These are phyloP conservation scores for Stenodera caucasica DNA, from an alignment of 2,888 invertebrate genomes.

Conservation along the genomic window DNA sequence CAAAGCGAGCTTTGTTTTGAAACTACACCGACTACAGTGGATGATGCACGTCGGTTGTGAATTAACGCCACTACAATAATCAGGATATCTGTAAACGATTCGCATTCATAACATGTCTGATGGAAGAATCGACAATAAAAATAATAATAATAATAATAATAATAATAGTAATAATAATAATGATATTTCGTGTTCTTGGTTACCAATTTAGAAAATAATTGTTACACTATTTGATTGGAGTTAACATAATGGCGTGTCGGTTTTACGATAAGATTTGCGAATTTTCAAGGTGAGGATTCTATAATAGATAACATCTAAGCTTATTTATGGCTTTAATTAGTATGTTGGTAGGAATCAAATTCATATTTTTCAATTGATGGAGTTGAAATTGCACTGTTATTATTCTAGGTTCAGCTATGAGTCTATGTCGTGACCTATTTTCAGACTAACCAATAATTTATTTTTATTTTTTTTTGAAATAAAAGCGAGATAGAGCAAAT, in stretches of 20 bases:
- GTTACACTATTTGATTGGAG: not conserved
- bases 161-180: no score
- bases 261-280: not conserved
- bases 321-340: not conserved
- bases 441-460: no score
- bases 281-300: not conserved
- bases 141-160: no score
- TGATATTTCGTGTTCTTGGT: no score
- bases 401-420: no score
- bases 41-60: constrained; percentile 38
- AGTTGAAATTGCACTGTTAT: no score
- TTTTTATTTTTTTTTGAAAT: no score
- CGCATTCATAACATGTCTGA: constrained; percentile 41
- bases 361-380: no score
- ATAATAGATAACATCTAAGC: not conserved
- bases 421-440: no score
- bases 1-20: constrained; percentile 41
- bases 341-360: no score
- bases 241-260: not conserved
- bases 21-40: constrained; percentile 32
- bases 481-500: no score
- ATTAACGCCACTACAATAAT: constrained; percentile 44
- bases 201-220: not conserved
- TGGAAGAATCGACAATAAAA: constrained; percentile 37
- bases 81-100: constrained; percentile 45